Evolutionary conservation across 2,113 vertebrate species (phyloP).

Genomic region (Ochotona princeps): DNA sequence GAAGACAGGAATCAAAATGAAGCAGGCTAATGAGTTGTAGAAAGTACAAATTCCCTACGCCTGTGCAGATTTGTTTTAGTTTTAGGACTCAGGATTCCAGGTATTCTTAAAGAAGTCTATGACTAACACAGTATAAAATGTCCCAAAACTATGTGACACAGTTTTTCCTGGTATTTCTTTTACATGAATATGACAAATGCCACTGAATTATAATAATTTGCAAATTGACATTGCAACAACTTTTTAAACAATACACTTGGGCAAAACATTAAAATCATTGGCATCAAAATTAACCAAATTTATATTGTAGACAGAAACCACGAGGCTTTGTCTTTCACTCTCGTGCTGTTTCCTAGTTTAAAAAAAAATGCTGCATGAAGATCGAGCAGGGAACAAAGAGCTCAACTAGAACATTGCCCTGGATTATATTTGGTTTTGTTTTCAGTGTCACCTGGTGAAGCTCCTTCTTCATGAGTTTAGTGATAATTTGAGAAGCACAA

Average conservation of each 20-base stretch:
- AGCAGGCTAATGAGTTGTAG: constrained; percentile 21
- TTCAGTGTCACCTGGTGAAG: not conserved
- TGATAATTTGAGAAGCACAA: constrained; percentile 34
- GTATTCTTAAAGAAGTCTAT: constrained; percentile 57
- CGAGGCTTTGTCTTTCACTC: not conserved
- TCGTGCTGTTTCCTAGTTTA: not conserved
- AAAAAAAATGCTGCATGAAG: not conserved
- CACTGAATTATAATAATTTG: constrained; percentile 67
- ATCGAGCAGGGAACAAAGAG: not conserved
- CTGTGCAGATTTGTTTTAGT: constrained; percentile 14
- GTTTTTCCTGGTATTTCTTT: constrained; percentile 71
- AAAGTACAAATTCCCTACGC: constrained; percentile 42
- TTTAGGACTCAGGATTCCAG: constrained; percentile 52
- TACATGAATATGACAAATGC: constrained; percentile 67
- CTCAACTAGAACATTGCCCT: not conserved
- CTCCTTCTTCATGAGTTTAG: not conserved
- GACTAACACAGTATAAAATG: constrained; percentile 69
- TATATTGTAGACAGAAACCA: constrained; percentile 15
- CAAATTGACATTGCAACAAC: constrained; percentile 45
- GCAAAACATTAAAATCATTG: not conserved
- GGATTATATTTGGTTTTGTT: constrained; percentile 12
- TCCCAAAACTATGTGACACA: constrained; percentile 58
- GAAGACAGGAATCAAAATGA: constrained; percentile 34
- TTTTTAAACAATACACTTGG: constrained; percentile 57
- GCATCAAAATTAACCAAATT: constrained; percentile 14